These are phyloP conservation scores for Clistopyga incitator DNA, from an alignment of 2,888 invertebrate genomes.

Conservation along the genomic window DNA sequence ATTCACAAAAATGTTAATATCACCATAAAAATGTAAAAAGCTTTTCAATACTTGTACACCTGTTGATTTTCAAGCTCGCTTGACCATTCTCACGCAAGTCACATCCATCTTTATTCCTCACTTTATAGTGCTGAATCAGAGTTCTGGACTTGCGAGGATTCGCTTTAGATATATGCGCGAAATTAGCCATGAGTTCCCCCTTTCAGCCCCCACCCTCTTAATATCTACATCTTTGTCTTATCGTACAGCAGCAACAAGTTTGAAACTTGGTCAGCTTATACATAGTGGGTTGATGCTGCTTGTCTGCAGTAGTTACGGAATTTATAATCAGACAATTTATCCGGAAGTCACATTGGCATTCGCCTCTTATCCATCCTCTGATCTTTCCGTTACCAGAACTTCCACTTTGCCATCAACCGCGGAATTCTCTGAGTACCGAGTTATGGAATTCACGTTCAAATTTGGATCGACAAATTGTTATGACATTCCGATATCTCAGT, in stretches of 20 bases:
- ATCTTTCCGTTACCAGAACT: not conserved
- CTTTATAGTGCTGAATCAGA: not conserved
- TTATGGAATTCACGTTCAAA: conserved; percentile 32
- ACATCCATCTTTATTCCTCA: not conserved
- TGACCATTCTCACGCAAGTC: too few relatives aligned
- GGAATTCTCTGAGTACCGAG: conserved; percentile 12
- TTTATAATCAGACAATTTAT: conserved; percentile 12
- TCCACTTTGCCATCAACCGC: not conserved
- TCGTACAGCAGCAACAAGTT: conserved; percentile 65
- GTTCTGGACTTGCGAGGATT: conserved; percentile 26
- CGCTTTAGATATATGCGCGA: conserved; percentile 34
- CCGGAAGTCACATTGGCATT: not conserved
- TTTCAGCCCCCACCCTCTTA: conserved; percentile 11
- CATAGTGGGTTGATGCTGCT: not conserved
- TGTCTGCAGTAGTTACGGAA: conserved; percentile 29
- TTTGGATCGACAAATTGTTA: not conserved
- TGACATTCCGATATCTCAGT: too few relatives aligned
- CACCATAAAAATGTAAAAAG: too few relatives aligned
- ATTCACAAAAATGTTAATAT: too few relatives aligned
- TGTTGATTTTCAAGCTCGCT: too few relatives aligned
- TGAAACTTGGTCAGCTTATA: conserved; percentile 55
- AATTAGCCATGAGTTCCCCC: conserved; percentile 15
- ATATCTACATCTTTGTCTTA: conserved; percentile 49
- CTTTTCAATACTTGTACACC: too few relatives aligned
- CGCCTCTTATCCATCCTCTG: not conserved